Evolutionary conservation across 2,797 vertebrate genomes (phyloP).

Genomic region (Hirundo rustica): DNA sequence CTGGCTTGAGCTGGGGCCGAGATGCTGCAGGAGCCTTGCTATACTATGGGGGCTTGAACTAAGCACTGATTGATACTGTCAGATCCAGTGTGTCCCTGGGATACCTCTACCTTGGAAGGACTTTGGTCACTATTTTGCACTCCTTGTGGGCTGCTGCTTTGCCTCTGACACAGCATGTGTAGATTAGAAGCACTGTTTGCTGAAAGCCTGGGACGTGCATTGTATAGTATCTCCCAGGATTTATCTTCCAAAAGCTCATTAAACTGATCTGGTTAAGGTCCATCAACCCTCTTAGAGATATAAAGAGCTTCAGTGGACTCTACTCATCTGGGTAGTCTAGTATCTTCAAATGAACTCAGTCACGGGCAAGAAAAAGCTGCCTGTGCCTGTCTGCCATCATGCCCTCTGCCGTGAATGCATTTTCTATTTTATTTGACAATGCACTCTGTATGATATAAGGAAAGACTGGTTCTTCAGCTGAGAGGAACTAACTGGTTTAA

Average conservation of each 20-base stretch:
- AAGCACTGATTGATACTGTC: neutral
- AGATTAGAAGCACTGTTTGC: conserved; percentile 7
- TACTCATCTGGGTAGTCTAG: neutral
- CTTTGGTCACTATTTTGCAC: neutral
- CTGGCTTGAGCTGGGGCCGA: neutral
- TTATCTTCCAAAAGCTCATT: conserved; percentile 57
- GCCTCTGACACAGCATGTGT: neutral
- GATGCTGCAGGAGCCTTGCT: neutral
- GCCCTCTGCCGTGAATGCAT: neutral
- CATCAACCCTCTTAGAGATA: conserved; percentile 25
- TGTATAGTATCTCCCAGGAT: conserved; percentile 16
- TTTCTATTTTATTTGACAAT: neutral
- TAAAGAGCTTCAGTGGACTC: conserved; percentile 6
- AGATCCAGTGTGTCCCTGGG: neutral
- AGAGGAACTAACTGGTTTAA: neutral
- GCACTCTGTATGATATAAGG: neutral
- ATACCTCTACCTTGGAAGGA: neutral
- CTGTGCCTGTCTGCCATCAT: neutral
- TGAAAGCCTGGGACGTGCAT: neutral
- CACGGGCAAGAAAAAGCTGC: neutral
- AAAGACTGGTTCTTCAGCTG: neutral
- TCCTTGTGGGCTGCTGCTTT: neutral
- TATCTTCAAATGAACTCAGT: neutral
- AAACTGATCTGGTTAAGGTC: conserved; percentile 59
- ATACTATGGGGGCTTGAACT: neutral